Conservation (phyloP, 2,797 vertebrate species). For the Pangasius krempfi region DNA sequence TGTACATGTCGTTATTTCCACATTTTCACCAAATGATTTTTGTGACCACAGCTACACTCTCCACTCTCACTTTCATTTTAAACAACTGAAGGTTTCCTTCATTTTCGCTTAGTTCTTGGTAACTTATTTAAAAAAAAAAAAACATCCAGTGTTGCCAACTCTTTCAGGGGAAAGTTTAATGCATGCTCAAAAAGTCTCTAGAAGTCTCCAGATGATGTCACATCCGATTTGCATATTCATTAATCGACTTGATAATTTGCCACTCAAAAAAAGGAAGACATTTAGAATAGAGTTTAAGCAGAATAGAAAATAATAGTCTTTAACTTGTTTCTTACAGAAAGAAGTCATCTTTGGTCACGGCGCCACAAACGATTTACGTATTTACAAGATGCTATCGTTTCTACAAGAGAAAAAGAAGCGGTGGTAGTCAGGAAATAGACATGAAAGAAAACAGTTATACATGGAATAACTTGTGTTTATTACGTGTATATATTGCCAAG, state of each 20-base stretch:
- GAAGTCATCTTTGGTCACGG: not conserved
- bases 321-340: not conserved
- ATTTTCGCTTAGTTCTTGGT: not conserved
- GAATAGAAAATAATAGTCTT: not conserved
- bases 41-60: not conserved
- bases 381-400: not conserved
- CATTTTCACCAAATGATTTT: not conserved
- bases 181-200: not conserved
- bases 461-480: not conserved
- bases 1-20: not conserved
- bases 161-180: not conserved
- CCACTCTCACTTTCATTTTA: constrained; percentile 44
- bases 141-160: not conserved
- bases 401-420: not conserved
- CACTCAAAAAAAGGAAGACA: not conserved
- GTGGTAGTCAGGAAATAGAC: not conserved
- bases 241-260: not conserved
- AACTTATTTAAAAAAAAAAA: not conserved
- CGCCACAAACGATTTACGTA: not conserved
- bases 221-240: not conserved
- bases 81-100: not conserved
- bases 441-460: not conserved
- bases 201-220: constrained; percentile 11
- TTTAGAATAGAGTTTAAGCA: not conserved
- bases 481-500: too few species aligned